These are phyloP conservation scores for Larimichthys polyactis DNA, from an alignment of 2,113 vertebrate species.

Conservation along the genomic window DNA sequence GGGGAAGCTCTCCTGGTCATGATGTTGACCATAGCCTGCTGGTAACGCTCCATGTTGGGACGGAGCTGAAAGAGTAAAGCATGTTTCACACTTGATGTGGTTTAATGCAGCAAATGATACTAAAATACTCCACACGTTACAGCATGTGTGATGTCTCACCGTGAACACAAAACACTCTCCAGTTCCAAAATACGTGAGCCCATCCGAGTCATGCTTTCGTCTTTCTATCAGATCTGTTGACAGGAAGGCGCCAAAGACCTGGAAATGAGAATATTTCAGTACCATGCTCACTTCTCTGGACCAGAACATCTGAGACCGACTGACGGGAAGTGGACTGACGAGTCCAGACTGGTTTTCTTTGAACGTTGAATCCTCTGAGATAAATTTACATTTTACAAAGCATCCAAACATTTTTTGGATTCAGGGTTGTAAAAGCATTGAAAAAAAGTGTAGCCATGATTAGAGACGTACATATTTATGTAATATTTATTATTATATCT, in stretches of 20 bases:
- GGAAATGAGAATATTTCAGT: conserved; percentile 17
- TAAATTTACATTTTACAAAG: too few relatives aligned
- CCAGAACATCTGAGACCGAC: too few relatives aligned
- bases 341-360: too few relatives aligned
- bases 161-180: conserved; percentile 91
- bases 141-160: conserved; percentile 73
- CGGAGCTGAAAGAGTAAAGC: conserved; percentile 80
- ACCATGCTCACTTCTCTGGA: background rate
- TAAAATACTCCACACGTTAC: background rate
- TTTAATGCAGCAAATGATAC: background rate
- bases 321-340: too few relatives aligned
- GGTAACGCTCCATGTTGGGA: conserved; percentile 87
- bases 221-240: conserved; percentile 87
- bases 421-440: background rate
- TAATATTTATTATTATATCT: background rate
- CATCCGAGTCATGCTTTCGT: conserved; percentile 73
- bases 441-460: too few relatives aligned
- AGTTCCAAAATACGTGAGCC: conserved; percentile 86
- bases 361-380: too few relatives aligned
- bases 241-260: conserved; percentile 90
- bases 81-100: fast-evolving
- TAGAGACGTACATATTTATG: too few relatives aligned
- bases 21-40: conserved; percentile 87
- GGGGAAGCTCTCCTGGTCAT: conserved; percentile 74
- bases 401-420: too few relatives aligned